A percentile compares a stretch with the other conserved stretches of the same genome.
Conservation (phyloP, 2,888 invertebrate species). For the Julus scanicus region DNA sequence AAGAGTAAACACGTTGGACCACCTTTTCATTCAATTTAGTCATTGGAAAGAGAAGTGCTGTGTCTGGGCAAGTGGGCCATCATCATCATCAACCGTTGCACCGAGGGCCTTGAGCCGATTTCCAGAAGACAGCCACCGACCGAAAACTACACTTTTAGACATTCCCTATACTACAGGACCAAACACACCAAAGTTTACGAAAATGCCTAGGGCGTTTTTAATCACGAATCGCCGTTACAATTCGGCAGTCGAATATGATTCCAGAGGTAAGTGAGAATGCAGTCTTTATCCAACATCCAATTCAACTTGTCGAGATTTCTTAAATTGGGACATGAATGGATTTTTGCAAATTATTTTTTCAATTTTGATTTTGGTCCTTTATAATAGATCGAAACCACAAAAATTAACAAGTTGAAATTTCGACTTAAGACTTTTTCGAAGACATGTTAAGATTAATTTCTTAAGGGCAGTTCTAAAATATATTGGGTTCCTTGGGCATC, state of each 20-base stretch:
- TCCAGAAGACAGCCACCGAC: neutral
- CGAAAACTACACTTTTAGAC: neutral
- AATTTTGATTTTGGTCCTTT: too few species aligned
- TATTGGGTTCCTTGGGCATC: too few species aligned
- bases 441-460: too few species aligned
- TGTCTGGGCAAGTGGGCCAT: neutral
- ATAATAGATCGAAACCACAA: too few species aligned
- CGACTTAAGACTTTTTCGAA: too few species aligned
- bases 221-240: constrained; percentile 74
- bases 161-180: neutral
- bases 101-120: neutral
- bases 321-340: too few species aligned
- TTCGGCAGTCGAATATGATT: constrained; percentile 65
- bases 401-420: too few species aligned
- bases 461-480: too few species aligned
- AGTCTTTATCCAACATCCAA: neutral
- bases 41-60: neutral
- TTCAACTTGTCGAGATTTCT: too few species aligned
- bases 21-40: constrained; percentile 17
- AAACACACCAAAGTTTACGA: neutral
- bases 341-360: too few species aligned
- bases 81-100: neutral
- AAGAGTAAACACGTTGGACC: neutral
- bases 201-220: constrained; percentile 75
- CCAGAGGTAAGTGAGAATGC: constrained; percentile 65